Evolutionary conservation across 2,797 vertebrate species (phyloP), one percentile per base, ranked within the genome.

Genomic region (Caiman crocodilus): DNA sequence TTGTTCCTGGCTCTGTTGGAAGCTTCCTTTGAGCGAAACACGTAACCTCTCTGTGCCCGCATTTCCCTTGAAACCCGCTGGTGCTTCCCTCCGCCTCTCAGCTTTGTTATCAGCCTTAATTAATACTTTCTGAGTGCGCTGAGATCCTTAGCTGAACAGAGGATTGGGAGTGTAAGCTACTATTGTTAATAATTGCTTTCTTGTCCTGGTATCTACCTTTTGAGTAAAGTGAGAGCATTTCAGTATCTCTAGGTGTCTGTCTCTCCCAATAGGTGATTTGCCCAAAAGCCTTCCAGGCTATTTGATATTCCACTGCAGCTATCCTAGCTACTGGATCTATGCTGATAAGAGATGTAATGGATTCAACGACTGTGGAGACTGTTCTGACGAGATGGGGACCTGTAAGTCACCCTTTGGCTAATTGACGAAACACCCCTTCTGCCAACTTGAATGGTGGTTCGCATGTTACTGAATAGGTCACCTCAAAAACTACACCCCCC

Each of bases 361-460:
- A 4, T 78, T 96, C 82, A 99, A 98, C 2, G 96, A 98, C 87
- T 98, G 98, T 0, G 98, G 98, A 56, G 98, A 98, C 94, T 98
- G 98, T 90, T 98, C 98, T 0, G 98, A 98, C 0, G 98, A 98
- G 93, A 92, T 58, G 2, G 96, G 95, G 20, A 87, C 94, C 89
- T 95, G 98, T 98, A 83, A 96, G 98, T 97, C 42, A 79, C 81
- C 73, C 86, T 87, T 58, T 81, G 80, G 56, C 30, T 89, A 2
- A 15, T 84, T 81, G 67, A 84, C 26, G 42, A 89, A 60, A 75
- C n/a, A 10, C 2, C 60, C 58, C 23, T 86, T 25, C 59, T 85
- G 64, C 42, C 84, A 20, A 4, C 0, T 73, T 55, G 58, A 73
- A 1, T 7, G 77, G 84, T 7, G 2, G 8, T 78, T 55, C 26